A percentile compares a stretch with the other conserved stretches of the same genome.
Evolutionary conservation across 2,797 vertebrate species (phyloP).

Genomic region (Parambassis ranga): DNA sequence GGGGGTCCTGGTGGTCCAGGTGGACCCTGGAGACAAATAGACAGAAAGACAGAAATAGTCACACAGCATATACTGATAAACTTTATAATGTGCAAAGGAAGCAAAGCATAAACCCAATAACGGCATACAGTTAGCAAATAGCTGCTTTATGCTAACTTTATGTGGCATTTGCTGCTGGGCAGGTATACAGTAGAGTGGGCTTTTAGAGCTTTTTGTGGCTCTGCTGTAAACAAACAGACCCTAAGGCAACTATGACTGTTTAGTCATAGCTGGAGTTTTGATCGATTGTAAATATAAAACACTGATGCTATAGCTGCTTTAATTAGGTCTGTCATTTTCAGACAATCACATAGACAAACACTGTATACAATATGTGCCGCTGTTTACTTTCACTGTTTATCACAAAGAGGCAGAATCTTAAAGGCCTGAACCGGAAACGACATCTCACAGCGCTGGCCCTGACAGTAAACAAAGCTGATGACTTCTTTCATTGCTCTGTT

Average conservation of each 20-base stretch:
- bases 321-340: not conserved
- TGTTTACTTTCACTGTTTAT: slow-evolving; percentile 18
- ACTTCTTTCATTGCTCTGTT: slow-evolving; percentile 13
- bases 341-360: not conserved
- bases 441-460: slow-evolving; percentile 31
- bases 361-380: not conserved
- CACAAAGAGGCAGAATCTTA: not conserved
- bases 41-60: not conserved
- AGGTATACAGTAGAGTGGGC: not conserved
- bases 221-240: not conserved
- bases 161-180: not conserved
- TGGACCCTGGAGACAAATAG: slow-evolving; percentile 79
- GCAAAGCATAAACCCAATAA: no score
- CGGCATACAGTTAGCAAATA: not conserved
- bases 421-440: slow-evolving; percentile 7
- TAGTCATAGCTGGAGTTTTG: no score
- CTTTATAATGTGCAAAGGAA: not conserved
- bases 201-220: not conserved
- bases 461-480: slow-evolving; percentile 38
- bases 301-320: not conserved
- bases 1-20: slow-evolving; percentile 88
- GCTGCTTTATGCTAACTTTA: not conserved
- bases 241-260: not conserved
- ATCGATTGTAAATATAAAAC: not conserved
- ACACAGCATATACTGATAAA: not conserved